These are phyloP conservation scores for Drosophila busckii DNA, from an alignment of 1,140 invertebrate genomes.

Conservation along the genomic window DNA sequence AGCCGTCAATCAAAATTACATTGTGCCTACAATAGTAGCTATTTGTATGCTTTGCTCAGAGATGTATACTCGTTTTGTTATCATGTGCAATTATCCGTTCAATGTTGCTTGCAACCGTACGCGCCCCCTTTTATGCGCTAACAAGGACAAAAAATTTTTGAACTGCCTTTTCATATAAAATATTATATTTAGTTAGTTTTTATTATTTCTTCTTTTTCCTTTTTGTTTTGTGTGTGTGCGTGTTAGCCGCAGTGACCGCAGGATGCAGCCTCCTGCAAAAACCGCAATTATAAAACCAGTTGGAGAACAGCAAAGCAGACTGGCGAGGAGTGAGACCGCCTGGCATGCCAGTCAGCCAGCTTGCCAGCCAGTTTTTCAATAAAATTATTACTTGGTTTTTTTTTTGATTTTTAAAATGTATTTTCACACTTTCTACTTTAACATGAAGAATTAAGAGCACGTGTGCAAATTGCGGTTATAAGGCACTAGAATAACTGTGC, in stretches of 20 bases:
- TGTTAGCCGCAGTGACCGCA: conserved; percentile 60
- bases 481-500: conserved; percentile 16
- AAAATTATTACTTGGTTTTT: conserved; percentile 37
- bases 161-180: too few relatives aligned
- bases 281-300: conserved; percentile 69
- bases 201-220: neutral
- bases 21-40: too few relatives aligned
- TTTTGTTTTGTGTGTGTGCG: conserved; percentile 8
- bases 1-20: too few relatives aligned
- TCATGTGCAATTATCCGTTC: too few relatives aligned
- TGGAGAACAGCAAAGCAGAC: too few relatives aligned
- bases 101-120: too few relatives aligned
- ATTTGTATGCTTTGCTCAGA: too few relatives aligned
- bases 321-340: neutral
- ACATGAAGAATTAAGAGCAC: conserved; percentile 35
- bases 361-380: conserved; percentile 53
- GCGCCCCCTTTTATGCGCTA: too few relatives aligned
- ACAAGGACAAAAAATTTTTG: too few relatives aligned
- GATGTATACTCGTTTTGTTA: too few relatives aligned
- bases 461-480: conserved; percentile 57
- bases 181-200: conserved; percentile 3
- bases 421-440: conserved; percentile 52
- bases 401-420: conserved; percentile 10
- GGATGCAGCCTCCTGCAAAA: conserved; percentile 56
- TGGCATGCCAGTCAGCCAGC: too few relatives aligned